Conservation (phyloP, 2,797 vertebrate genomes). For the Scyliorhinus canicula region DNA sequence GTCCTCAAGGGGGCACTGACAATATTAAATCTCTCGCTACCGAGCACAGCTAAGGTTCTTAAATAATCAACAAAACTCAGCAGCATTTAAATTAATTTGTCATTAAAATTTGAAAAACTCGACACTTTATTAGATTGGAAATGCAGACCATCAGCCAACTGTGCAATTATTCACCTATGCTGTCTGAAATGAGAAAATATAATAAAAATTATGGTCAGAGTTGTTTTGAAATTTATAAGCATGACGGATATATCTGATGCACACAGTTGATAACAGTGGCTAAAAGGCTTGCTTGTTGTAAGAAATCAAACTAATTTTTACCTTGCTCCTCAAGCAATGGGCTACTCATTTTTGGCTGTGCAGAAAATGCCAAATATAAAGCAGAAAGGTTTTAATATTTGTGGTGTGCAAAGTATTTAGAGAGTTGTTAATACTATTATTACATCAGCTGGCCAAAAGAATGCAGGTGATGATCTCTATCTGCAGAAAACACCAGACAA, state of each 20-base stretch:
- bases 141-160: slow-evolving; percentile 34
- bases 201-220: slow-evolving; percentile 23
- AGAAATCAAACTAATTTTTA: slow-evolving; percentile 18
- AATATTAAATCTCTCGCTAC: slow-evolving; percentile 29
- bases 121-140: slow-evolving; percentile 32
- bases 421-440: slow-evolving; percentile 73
- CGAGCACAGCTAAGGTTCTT: slow-evolving; percentile 7
- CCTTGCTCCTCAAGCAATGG: slow-evolving; percentile 57
- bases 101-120: slow-evolving; percentile 36
- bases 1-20: slow-evolving; percentile 45
- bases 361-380: slow-evolving; percentile 64
- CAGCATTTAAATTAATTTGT: slow-evolving; percentile 38
- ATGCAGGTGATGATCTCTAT: slow-evolving; percentile 46
- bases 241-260: not conserved
- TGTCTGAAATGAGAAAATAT: slow-evolving; percentile 31
- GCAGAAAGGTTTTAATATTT: slow-evolving; percentile 69
- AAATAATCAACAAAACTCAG: slow-evolving; percentile 34
- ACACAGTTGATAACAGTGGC: slow-evolving; percentile 5
- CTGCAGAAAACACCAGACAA: not conserved
- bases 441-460: slow-evolving; percentile 65
- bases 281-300: slow-evolving; percentile 8
- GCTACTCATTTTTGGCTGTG: slow-evolving; percentile 64
- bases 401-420: slow-evolving; percentile 65
- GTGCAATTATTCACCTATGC: slow-evolving; percentile 33
- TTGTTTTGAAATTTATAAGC: not conserved